A percentile compares a stretch with the other conserved stretches of the same genome.
phyloP scores from a whole-genome alignment of 2,113 vertebrate species.

The Centrocercus urophasianus region DNA sequence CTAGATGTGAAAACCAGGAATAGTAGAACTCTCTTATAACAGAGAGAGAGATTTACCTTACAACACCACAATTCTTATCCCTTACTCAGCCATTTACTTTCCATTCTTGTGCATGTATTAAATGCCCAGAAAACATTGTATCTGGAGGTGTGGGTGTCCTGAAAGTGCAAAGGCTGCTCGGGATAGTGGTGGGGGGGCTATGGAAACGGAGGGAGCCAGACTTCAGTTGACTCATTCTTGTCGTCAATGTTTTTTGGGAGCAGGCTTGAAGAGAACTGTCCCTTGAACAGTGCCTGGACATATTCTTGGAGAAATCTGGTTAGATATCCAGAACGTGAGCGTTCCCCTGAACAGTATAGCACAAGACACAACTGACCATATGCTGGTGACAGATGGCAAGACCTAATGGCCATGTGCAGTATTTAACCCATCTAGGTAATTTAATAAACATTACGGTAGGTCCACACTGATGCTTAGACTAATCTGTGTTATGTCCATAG shows the following conservation, averaged over 20 bases:
- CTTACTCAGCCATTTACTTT: neutral
- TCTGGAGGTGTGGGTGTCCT: accelerated
- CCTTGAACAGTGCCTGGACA: neutral
- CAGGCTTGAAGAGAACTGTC: neutral
- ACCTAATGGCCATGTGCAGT: neutral
- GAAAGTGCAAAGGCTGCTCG: neutral
- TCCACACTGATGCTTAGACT: neutral
- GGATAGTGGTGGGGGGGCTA: neutral
- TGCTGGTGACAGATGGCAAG: neutral
- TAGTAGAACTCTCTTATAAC: neutral
- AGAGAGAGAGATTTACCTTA: neutral
- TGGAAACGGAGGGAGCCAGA: neutral
- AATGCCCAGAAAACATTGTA: neutral
- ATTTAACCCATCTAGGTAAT: neutral
- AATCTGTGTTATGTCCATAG: neutral
- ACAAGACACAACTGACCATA: neutral
- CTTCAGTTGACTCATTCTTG: neutral
- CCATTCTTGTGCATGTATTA: neutral
- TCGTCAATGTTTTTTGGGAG: neutral
- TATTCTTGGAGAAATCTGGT: neutral
- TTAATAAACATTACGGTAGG: neutral
- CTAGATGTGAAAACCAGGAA: neutral
- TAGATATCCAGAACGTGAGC: neutral
- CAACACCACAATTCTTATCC: neutral
- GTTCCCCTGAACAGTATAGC: neutral